Percentiles rank a stretch among this genome's conserved stretches.
phyloP scores from a whole-genome alignment of 2,797 vertebrate species.

The Rhinatrema bivittatum region DNA sequence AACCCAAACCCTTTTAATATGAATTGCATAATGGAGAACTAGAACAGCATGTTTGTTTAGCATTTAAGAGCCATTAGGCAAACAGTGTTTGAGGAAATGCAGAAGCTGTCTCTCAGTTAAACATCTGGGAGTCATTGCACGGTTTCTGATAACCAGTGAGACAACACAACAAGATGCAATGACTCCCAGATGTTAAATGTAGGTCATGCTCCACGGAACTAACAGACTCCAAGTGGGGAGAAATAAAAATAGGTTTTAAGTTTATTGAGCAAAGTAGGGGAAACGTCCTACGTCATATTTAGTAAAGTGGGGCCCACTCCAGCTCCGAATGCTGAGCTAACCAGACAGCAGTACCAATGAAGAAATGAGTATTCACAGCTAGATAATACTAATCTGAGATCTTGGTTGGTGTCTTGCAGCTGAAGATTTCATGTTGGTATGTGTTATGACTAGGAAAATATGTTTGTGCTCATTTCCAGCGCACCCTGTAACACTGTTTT shows the following conservation, averaged over 20 bases:
- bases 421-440: no score
- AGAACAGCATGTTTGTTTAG: neutral
- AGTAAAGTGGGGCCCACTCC: no score
- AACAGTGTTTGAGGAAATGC: conserved; percentile 3
- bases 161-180: conserved; percentile 6
- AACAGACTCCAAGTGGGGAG: neutral
- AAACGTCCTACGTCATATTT: no score
- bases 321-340: no score
- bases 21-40: neutral
- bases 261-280: conserved; percentile 12
- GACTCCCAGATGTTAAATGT: conserved; percentile 15
- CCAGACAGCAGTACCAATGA: no score
- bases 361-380: no score
- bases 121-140: conserved; percentile 12
- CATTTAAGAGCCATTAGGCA: conserved; percentile 1
- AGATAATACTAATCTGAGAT: no score
- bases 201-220: conserved; percentile 9
- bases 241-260: conserved; percentile 11
- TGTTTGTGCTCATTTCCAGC: no score
- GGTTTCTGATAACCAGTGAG: conserved; percentile 19
- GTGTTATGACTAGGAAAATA: no score
- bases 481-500: no score
- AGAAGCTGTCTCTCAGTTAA: conserved; percentile 6
- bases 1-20: conserved; percentile 12
- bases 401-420: no score